Conservation (phyloP, 2,888 invertebrate genomes). For the Epirrita christyi region DNA sequence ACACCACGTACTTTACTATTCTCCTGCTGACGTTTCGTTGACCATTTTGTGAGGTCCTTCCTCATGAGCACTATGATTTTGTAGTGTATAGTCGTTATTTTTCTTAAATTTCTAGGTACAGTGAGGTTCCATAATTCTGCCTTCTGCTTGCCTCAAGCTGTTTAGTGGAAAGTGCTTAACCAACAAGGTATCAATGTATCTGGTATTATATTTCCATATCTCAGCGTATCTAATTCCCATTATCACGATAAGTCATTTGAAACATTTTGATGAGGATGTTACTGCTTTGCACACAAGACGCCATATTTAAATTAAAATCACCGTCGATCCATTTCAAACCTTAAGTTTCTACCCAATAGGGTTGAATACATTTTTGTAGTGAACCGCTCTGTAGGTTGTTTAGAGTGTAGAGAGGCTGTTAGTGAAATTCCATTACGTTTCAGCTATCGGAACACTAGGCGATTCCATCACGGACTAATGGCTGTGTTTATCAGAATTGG, state of each 20-base stretch:
- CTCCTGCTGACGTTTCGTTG: no score
- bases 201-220: slow-evolving; percentile 3
- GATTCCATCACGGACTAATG: slow-evolving; percentile 50
- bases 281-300: slow-evolving; percentile 45
- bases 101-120: no score
- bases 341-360: slow-evolving; percentile 23
- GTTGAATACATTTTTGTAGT: slow-evolving; percentile 27
- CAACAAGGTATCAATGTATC: neutral
- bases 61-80: no score
- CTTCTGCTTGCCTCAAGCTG: no score
- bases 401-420: slow-evolving; percentile 40
- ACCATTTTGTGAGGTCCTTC: no score
- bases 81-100: no score
- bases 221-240: slow-evolving; percentile 14
- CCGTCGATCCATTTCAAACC: slow-evolving; percentile 31
- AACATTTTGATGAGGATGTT: slow-evolving; percentile 48
- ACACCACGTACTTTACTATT: no score
- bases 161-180: no score
- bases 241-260: slow-evolving; percentile 31
- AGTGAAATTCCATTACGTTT: slow-evolving; percentile 57
- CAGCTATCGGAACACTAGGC: slow-evolving; percentile 49
- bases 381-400: slow-evolving; percentile 39
- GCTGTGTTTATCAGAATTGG: slow-evolving; percentile 46
- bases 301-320: slow-evolving; percentile 53
- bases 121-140: no score